Evolutionary conservation across 2,797 vertebrate species (phyloP), one percentile per base, ranked within the genome.

Genomic region (Somateria mollissima): DNA sequence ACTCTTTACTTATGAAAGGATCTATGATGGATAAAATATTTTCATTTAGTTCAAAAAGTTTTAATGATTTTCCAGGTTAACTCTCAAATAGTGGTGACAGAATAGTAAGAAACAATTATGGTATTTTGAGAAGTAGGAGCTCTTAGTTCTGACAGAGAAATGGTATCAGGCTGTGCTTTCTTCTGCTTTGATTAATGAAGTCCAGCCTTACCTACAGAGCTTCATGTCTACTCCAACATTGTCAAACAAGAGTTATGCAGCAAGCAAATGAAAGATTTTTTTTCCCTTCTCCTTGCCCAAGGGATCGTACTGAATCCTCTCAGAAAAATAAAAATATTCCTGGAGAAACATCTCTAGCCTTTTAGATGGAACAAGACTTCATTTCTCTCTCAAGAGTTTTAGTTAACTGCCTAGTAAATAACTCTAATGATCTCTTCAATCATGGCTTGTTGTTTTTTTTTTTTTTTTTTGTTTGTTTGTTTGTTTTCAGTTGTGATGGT

Each of bases 231-330:
- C 32, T 65, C 11, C 27, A 36, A 6, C 11, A 67, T 80, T 87
- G 80, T 83, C 57, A 93, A 84, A 81, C 12, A 70, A 18, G 18
- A 71, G 22, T 74, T 41, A 71, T 25, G 4, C 45, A 87, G 5
- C 4, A 77, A 22, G 15, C 1, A 74, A 87, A 86, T 66, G 27
- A 84, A 89, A 80, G 24, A 16, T 37, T 21, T 56, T 21, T 54
- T 88, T 83, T 39, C 10, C 3, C 5, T 25, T 67, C 85, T 81
- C 6, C 13, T 84, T 73, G 43, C 28, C 13, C 24, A 72, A 69
- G 12, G 5, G 19, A 65, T 36, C 0, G 0, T 36, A 54, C 1
- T 28, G 19, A 39, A 73, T 22, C 10, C 6, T 65, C 24, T 84
- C 57, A 62, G 13, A 71, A 58, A 87, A 62, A 58, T n/a, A 61